Evolutionary conservation across 2,113 vertebrate species (phyloP), one percentile per base, ranked within the genome.

Genomic region (Hyperopisus bebe): DNA sequence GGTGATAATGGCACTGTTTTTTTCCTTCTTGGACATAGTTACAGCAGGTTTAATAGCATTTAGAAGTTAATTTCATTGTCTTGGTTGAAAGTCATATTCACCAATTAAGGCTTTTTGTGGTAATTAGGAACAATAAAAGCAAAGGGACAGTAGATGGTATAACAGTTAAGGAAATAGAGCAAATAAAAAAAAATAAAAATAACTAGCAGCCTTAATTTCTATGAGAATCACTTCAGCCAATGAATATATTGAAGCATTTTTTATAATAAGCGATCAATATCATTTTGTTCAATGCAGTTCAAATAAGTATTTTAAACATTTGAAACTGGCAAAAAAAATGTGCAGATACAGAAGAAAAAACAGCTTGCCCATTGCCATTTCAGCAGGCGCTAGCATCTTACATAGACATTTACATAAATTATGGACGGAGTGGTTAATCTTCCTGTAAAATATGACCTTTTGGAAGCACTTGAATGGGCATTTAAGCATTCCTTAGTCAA

Each of bases 371-470:
- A 42, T 55, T 55, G 51, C 53, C 55, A 24, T 58, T 89, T 85
- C 89, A 62, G 89, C 89, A 48, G 39, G 17, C 51, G 15, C 35
- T 10, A 39, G 21, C 21, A 42, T 80, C 53, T 58, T 85, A 84
- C 80, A 84, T 15, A 85, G 80, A 89, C 80, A 88, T 90, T 88
- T 89, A 85, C 90, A 90, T 90, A 88, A 62, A 88, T 90, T 90
- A 90, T 31, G 31, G 55, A n/a, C 19, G 21, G 46, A 48, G 87
- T 53, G 44, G 19, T 89, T 88, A 85, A 90, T 90, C 90, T 88
- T 89, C 55, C 80, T 85, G 87, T 88, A 9, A 85, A 85, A 88
- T 84, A 46, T 90, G 90, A 90, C 90, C 90, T 90, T 90, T 90
- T 66, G 44, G 83, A 85, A 90, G 50, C 80, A 85, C 80, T 90